phyloP scores from a whole-genome alignment of 2,797 vertebrate genomes.

The Craterocephalus amniculus region DNA sequence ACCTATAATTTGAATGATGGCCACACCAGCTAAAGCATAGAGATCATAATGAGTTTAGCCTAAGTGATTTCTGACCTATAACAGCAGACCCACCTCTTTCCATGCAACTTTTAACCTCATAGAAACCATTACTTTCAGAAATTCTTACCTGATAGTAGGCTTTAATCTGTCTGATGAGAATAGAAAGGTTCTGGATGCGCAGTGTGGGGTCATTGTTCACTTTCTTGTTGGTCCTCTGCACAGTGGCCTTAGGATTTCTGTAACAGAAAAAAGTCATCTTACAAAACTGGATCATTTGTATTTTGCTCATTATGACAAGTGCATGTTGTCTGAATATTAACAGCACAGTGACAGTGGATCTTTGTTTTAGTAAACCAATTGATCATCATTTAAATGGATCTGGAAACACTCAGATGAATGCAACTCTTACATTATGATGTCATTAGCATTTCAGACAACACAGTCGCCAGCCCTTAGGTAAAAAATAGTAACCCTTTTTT shows the following conservation, averaged over 20 bases:
- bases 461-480: background rate
- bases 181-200: conserved; percentile 94
- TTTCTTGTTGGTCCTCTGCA: conserved; percentile 96
- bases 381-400: conserved; percentile 19
- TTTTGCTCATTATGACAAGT: too few species aligned
- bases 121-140: background rate
- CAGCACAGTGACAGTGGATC: conserved; percentile 25
- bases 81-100: background rate
- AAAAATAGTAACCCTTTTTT: too few species aligned
- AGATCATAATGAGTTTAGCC: background rate
- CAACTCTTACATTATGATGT: background rate
- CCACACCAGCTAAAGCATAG: background rate
- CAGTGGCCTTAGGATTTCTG: conserved; percentile 93
- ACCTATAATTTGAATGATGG: conserved; percentile 8
- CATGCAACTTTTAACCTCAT: background rate
- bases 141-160: conserved; percentile 93
- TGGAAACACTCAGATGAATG: background rate
- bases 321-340: conserved; percentile 22
- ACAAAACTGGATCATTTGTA: background rate
- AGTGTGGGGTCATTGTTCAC: conserved; percentile 95
- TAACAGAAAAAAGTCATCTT: conserved; percentile 3
- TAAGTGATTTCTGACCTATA: background rate
- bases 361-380: conserved; percentile 29
- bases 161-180: conserved; percentile 95
- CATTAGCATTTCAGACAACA: background rate